Base-by-base conservation (phyloP, 2,113 vertebrate species). In the Laticauda laticaudata region DNA sequence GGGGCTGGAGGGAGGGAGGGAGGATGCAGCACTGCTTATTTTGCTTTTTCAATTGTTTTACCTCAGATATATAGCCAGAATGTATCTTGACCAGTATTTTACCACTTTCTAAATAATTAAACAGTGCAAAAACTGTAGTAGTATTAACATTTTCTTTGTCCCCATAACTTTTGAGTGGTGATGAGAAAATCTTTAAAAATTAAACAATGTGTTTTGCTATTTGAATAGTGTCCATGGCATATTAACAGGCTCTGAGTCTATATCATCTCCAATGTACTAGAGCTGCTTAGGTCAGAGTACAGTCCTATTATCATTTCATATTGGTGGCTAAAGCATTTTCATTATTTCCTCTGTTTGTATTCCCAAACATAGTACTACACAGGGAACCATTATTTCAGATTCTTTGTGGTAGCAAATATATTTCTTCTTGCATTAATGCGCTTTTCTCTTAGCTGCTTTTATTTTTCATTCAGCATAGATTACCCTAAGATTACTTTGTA, bases 221-320 rank as follows among this genome's bases (percentile, higher is more conserved):
- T 94, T 94, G 92, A 85, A 93, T 64, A 75, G 0, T 0, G 0
- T 20, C 0, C 0, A 94, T 45, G 86, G 92, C 86, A 48, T 55
- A 39, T 90, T 39, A 85, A 51, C 81, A 23, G 29, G 94, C 92
- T 0, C 0, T 69, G 92, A 91, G 29, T 92, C 29, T 59, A 12
- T 0, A 23, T 0, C 92, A 94, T 59, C 87, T 86, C 29, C 93
- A 92, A 92, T 89, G 26, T 57, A 56, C 23, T 69, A 91, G 61
- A 45, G 18, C 54, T 94, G 89, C 93, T 95, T 69, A 0, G 94
- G 94, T 96, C 90, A 95, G 93, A 95, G 93, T 8, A 39, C 93
- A 90, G 91, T 87, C 91, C 95, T 89, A 91, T 89, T 92, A 53
- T 61, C 45, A 95, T 95, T 93, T 93, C 94, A 95, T 95, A 91